Evolutionary conservation across 2,888 invertebrate species (phyloP).

Genomic region (Tipula helvola): DNA sequence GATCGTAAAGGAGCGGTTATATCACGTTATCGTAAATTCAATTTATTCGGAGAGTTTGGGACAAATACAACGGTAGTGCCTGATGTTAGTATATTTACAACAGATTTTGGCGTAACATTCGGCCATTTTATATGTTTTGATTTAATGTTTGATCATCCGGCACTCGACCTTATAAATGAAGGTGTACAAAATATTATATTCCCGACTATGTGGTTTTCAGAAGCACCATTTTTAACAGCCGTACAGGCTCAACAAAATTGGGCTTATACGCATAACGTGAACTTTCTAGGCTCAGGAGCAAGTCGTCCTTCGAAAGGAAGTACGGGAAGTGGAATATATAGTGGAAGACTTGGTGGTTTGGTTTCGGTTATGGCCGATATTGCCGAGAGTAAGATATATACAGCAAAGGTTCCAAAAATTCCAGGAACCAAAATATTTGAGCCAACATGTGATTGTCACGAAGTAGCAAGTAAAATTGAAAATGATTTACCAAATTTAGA

Average conservation of each 20-base stretch:
- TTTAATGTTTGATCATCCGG: constrained; percentile 59
- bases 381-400: not conserved
- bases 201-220: constrained; percentile 69
- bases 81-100: constrained; percentile 49
- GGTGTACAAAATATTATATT: constrained; percentile 31
- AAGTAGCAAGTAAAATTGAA: not conserved
- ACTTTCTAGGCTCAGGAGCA: constrained; percentile 48
- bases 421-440: not conserved
- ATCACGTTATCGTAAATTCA: constrained; percentile 36
- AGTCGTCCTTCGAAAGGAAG: constrained; percentile 39
- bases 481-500: not conserved
- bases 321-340: constrained; percentile 51
- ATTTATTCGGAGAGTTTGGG: constrained; percentile 39
- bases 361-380: constrained; percentile 22
- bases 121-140: constrained; percentile 78
- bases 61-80: constrained; percentile 33
- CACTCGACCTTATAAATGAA: constrained; percentile 36
- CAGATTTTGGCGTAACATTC: constrained; percentile 67
- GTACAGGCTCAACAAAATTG: constrained; percentile 47
- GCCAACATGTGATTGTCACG: not conserved
- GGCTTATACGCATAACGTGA: constrained; percentile 44
- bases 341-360: constrained; percentile 26
- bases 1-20: constrained; percentile 58
- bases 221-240: constrained; percentile 50
- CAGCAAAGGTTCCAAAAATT: constrained; percentile 12